These are phyloP conservation scores for Drosophila lutescens DNA, from an alignment of 2,888 invertebrate species.

Conservation along the genomic window DNA sequence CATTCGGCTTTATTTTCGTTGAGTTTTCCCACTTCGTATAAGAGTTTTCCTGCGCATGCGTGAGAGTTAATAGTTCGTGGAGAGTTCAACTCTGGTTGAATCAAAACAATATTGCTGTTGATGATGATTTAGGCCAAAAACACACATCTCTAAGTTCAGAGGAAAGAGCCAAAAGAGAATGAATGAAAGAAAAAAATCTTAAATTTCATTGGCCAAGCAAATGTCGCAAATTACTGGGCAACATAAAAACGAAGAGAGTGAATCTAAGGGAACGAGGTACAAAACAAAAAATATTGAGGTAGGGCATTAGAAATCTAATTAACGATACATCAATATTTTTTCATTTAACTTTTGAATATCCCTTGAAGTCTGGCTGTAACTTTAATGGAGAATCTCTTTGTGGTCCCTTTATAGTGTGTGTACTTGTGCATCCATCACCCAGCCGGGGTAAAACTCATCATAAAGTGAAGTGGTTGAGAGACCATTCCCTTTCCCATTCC, in stretches of 20 bases:
- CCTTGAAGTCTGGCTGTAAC: constrained; percentile 19
- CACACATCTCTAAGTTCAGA: constrained; percentile 27
- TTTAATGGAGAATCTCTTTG: constrained; percentile 33
- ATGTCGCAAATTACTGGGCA: constrained; percentile 70
- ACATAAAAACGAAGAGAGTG: background rate
- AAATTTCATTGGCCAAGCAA: constrained; percentile 76
- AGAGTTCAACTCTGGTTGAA: constrained; percentile 11
- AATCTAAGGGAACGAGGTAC: background rate
- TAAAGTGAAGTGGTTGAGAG: constrained; percentile 32
- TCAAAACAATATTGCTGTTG: constrained; percentile 57
- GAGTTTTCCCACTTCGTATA: constrained; percentile 28
- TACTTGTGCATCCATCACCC: constrained; percentile 24
- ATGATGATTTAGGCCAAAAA: constrained; percentile 45
- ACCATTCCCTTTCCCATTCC: background rate
- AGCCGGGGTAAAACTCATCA: constrained; percentile 31
- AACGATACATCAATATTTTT: background rate
- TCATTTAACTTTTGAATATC: background rate
- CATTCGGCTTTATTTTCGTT: constrained; percentile 18
- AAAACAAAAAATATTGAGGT: constrained; percentile 19
- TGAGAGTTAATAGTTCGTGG: constrained; percentile 47
- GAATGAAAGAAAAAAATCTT: constrained; percentile 16
- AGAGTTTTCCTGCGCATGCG: constrained; percentile 59
- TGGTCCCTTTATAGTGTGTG: constrained; percentile 21
- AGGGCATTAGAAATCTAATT: constrained; percentile 11
- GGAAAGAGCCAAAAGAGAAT: constrained; percentile 17